Percentiles rank a stretch among this genome's conserved stretches.
Evolutionary conservation across 2,113 vertebrate genomes (phyloP).

Genomic region (Ictidomys tridecemlineatus): DNA sequence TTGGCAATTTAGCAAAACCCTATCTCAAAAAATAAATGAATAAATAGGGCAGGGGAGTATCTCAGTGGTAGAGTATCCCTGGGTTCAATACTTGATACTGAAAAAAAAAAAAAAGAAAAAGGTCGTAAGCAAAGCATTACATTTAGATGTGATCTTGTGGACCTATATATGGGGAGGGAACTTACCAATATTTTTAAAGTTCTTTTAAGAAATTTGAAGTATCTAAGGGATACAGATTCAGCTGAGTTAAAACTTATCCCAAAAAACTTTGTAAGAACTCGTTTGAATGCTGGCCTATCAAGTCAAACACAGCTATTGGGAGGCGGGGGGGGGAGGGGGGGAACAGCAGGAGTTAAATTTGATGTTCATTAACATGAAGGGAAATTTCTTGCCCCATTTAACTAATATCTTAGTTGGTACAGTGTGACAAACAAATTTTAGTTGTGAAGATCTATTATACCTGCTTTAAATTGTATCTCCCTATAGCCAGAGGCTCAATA

Average conservation of each 20-base stretch:
- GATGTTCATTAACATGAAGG: conserved; percentile 81
- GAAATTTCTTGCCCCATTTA: conserved; percentile 84
- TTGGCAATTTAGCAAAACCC: no score
- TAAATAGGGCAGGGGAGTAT: no score
- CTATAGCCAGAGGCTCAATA: conserved; percentile 68
- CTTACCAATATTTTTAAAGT: not conserved
- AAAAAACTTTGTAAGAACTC: conserved; percentile 25
- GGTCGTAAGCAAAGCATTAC: not conserved
- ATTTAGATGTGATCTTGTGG: not conserved
- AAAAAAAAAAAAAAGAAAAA: no score
- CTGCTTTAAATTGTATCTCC: conserved; percentile 79
- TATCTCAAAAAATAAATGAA: no score
- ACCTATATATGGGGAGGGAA: not conserved
- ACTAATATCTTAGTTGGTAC: conserved; percentile 82
- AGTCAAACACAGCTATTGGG: conserved; percentile 38
- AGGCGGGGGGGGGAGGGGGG: not conserved
- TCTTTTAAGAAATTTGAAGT: conserved; percentile 21
- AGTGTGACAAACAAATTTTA: conserved; percentile 80
- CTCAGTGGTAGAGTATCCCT: no score
- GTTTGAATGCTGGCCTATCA: conserved; percentile 41
- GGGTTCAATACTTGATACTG: no score
- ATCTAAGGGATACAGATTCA: not conserved
- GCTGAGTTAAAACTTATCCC: not conserved
- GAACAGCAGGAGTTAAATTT: conserved; percentile 78
- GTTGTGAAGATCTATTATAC: conserved; percentile 83